Conservation (phyloP, 1,140 invertebrate genomes). For the Diorhabda elongata region DNA sequence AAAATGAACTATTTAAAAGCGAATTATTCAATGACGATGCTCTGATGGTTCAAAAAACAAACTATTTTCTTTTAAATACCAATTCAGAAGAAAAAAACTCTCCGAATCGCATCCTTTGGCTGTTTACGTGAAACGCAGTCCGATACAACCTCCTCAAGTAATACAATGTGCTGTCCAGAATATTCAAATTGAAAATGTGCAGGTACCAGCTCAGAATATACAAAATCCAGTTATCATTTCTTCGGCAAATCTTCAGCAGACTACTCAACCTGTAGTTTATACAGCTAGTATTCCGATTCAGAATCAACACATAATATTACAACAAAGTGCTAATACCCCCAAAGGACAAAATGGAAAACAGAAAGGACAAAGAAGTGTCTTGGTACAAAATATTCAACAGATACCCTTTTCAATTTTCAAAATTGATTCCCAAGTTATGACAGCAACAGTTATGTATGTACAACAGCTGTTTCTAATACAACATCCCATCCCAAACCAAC, state of each 20-base stretch:
- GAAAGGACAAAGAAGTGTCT: conserved; percentile 32
- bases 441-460: conserved; percentile 56
- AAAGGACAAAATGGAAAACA: conserved; percentile 23
- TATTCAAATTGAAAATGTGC: conserved; percentile 19
- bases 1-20: conserved; percentile 41
- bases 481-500: conserved; percentile 55
- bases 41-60: conserved; percentile 27
- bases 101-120: no score
- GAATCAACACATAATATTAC: conserved; percentile 39
- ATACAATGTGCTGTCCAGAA: conserved; percentile 20
- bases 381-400: conserved; percentile 41
- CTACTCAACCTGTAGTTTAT: conserved; percentile 36
- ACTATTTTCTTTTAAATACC: not conserved
- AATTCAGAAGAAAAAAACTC: no score
- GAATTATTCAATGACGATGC: conserved; percentile 42
- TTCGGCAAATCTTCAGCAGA: conserved; percentile 34
- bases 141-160: not conserved
- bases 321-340: conserved; percentile 14
- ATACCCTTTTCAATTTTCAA: conserved; percentile 41
- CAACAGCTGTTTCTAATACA: conserved; percentile 46
- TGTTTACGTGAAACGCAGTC: not conserved
- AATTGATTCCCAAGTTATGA: conserved; percentile 32
- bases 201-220: conserved; percentile 7
- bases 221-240: conserved; percentile 39
- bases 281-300: conserved; percentile 38